Conservation (phyloP, 2,113 vertebrate genomes). For the Archilochus colubris region DNA sequence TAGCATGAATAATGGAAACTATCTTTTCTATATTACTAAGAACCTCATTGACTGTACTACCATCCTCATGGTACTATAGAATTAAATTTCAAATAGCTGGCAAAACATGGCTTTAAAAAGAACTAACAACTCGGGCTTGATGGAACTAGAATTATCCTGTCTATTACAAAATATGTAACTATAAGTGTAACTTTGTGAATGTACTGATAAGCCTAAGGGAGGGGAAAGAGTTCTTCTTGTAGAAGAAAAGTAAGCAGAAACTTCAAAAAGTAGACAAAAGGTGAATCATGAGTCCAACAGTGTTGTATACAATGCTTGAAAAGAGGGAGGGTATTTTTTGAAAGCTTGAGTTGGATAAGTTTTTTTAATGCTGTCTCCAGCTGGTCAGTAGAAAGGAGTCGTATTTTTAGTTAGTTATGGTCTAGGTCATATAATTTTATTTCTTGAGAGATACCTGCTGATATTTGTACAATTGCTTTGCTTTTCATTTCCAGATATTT, state of each 20-base stretch:
- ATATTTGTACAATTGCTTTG: not conserved
- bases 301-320: not conserved
- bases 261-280: not conserved
- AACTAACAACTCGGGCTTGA: not conserved
- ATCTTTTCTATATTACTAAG: not conserved
- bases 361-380: not conserved
- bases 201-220: not conserved
- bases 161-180: not conserved
- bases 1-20: constrained; percentile 4
- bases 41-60: not conserved
- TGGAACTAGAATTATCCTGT: not conserved
- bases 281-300: not conserved
- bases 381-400: not conserved
- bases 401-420: not conserved
- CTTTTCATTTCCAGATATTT: not conserved
- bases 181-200: not conserved
- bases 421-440: not conserved
- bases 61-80: not conserved
- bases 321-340: not conserved
- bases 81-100: not conserved
- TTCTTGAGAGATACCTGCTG: not conserved
- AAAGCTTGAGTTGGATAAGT: not conserved
- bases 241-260: not conserved
- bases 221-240: not conserved
- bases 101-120: not conserved